These are phyloP conservation scores for Sebastiscus tertius DNA, from an alignment of 2,797 vertebrate species.

Conservation along the genomic window DNA sequence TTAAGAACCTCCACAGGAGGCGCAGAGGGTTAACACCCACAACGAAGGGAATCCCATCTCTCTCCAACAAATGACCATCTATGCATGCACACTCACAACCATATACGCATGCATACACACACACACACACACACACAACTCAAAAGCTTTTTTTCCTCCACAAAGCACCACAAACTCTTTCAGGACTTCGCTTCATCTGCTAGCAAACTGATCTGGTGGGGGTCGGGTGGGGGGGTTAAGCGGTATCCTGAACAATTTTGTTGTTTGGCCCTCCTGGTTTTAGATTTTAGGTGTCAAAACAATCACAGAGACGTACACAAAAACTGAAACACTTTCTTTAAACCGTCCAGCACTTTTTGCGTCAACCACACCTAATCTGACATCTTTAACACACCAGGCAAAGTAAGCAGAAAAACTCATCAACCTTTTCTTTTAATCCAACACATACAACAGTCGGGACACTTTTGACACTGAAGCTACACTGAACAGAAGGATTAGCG, in stretches of 20 bases:
- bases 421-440: conserved; percentile 2
- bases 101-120: conserved; percentile 23
- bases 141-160: conserved; percentile 31
- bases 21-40: conserved; percentile 77
- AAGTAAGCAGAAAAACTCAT: background rate
- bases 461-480: conserved; percentile 1
- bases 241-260: background rate
- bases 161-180: conserved; percentile 34
- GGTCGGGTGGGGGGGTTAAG: background rate
- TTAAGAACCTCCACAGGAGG: conserved; percentile 88
- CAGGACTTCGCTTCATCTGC: conserved; percentile 35
- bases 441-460: background rate
- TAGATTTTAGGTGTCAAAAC: background rate
- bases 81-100: conserved; percentile 52
- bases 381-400: background rate
- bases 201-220: background rate
- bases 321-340: conserved; percentile 15
- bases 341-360: background rate
- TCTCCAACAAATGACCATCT: conserved; percentile 51
- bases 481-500: background rate
- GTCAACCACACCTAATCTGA: background rate
- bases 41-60: conserved; percentile 71
- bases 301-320: conserved; percentile 17
- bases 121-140: conserved; percentile 30
- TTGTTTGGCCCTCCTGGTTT: conserved; percentile 11